phyloP scores from a whole-genome alignment of 2,113 vertebrate species.

The Syrmaticus mikado region DNA sequence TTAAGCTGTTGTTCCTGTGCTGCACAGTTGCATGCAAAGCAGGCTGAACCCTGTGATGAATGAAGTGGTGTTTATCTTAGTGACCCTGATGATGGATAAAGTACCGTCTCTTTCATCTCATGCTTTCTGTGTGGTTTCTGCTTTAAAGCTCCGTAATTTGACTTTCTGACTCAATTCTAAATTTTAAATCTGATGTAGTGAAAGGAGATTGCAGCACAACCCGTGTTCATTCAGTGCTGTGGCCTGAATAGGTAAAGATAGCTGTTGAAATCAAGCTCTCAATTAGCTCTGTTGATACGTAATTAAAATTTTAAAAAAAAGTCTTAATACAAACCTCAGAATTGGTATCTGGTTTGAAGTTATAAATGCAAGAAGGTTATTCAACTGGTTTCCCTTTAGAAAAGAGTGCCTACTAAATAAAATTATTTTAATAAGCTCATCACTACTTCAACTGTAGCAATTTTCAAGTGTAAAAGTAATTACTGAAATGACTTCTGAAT shows the following conservation, averaged over 20 bases:
- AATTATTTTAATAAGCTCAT: background rate
- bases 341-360: background rate
- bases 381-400: background rate
- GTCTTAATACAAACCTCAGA: background rate
- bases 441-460: background rate
- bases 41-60: conserved; percentile 30
- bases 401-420: background rate
- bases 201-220: rapidly evolving
- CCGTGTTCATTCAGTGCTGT: rapidly evolving
- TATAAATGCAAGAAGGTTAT: background rate
- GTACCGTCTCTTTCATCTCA: conserved; percentile 28
- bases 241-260: background rate
- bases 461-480: background rate
- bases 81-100: conserved; percentile 35
- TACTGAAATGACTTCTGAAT: background rate
- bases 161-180: conserved; percentile 15
- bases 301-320: background rate
- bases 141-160: background rate
- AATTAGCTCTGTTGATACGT: background rate
- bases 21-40: background rate
- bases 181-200: background rate
- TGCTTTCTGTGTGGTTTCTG: conserved; percentile 55
- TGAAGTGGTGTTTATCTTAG: conserved; percentile 62
- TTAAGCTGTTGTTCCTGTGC: background rate
- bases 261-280: background rate